phyloP scores from a whole-genome alignment of 1,140 invertebrate species.

The Rhizoglyphus robini region DNA sequence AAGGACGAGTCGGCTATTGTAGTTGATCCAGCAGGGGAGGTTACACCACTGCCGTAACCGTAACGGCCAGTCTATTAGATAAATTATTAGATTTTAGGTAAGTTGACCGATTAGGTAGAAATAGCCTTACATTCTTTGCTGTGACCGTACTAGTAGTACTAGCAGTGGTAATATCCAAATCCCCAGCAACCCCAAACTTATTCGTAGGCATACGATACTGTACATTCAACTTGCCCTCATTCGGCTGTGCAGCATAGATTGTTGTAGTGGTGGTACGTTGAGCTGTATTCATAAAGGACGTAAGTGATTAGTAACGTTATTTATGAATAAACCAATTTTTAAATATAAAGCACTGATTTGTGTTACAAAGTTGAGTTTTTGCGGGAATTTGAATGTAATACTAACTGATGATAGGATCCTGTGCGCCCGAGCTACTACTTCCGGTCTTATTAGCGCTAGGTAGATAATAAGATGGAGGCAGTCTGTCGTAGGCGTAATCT shows the following conservation, averaged over 20 bases:
- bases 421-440: no score
- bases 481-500: background rate
- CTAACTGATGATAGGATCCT: no score
- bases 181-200: background rate
- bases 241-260: background rate
- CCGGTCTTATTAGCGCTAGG: background rate
- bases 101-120: background rate
- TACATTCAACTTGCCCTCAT: background rate
- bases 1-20: background rate
- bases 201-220: background rate
- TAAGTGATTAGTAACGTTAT: background rate
- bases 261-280: background rate
- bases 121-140: background rate
- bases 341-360: no score
- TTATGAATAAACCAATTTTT: no score
- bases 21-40: background rate
- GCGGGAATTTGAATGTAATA: no score
- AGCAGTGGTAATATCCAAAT: no score
- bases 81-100: background rate
- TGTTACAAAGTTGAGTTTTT: no score
- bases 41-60: background rate
- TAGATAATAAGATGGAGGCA: conserved; percentile 1
- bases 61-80: background rate
- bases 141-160: background rate
- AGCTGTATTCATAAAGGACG: background rate